phyloP scores from a whole-genome alignment of 1,140 invertebrate genomes.

The Bombus polaris region DNA sequence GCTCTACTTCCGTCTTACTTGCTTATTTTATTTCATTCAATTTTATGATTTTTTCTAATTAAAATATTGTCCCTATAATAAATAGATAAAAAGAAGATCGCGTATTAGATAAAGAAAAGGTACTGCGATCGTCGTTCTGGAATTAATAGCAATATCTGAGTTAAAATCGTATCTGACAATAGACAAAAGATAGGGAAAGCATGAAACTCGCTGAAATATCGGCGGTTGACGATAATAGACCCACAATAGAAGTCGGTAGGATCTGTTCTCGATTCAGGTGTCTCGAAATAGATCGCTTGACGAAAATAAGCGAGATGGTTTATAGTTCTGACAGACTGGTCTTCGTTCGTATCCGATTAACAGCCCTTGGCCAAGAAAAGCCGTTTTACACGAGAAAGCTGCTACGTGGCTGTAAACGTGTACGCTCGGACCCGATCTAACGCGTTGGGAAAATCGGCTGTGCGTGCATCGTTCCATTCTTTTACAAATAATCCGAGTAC shows the following conservation, averaged over 20 bases:
- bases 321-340: neutral
- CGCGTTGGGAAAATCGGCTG: neutral
- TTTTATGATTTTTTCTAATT: neutral
- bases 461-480: neutral
- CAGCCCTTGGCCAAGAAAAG: constrained; percentile 27
- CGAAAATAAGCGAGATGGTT: constrained; percentile 26
- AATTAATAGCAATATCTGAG: neutral
- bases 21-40: neutral
- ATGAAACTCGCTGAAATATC: neutral
- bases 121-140: too few relatives aligned
- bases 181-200: neutral
- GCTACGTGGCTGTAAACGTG: constrained; percentile 1
- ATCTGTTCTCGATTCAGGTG: constrained; percentile 10
- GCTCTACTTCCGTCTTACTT: neutral
- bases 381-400: neutral
- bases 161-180: neutral
- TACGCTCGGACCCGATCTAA: neutral
- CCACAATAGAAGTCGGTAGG: neutral
- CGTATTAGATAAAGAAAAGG: too few relatives aligned
- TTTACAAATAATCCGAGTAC: constrained; percentile 40
- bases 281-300: constrained; percentile 1
- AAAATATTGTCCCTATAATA: neutral
- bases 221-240: neutral
- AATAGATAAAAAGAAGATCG: neutral
- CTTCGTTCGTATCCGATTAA: neutral